A percentile compares a stretch with the other conserved stretches of the same genome.
These are phyloP conservation scores for Pocillopora verrucosa DNA, from an alignment of 64 coral and sea anemone species.

Conservation along the genomic window DNA sequence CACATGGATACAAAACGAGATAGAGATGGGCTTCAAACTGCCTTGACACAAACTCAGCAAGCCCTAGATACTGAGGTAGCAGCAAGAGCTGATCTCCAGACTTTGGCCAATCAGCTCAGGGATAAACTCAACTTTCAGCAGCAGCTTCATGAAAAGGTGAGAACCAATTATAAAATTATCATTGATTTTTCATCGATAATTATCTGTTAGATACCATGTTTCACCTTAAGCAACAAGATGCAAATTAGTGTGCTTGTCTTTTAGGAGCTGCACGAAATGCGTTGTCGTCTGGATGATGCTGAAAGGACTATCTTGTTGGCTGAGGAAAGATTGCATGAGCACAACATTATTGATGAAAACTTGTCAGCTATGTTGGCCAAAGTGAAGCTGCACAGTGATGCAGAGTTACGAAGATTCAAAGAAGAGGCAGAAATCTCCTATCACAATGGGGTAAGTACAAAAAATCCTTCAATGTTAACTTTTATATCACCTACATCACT, in stretches of 20 bases:
- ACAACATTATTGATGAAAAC: slow-evolving; percentile 99
- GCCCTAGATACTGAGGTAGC: slow-evolving; percentile 83
- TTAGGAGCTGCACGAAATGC: slow-evolving; percentile 90
- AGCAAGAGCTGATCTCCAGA: slow-evolving; percentile 76
- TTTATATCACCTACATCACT: too few relatives aligned
- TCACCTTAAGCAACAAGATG: not conserved
- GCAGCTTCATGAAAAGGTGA: slow-evolving; percentile 93
- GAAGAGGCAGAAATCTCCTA: slow-evolving; percentile 95
- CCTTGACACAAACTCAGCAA: slow-evolving; percentile 94
- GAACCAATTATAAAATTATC: too few relatives aligned
- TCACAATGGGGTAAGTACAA: slow-evolving; percentile 76
- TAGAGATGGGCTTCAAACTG: slow-evolving; percentile 63
- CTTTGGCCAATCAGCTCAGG: slow-evolving; percentile 77
- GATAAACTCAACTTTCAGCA: slow-evolving; percentile 90
- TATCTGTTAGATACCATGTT: too few relatives aligned
- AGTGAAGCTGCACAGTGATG: slow-evolving; percentile 85
- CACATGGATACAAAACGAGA: slow-evolving; percentile 94
- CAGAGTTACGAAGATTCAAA: slow-evolving; percentile 87
- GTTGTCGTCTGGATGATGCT: slow-evolving; percentile 80
- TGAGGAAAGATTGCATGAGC: slow-evolving; percentile 93
- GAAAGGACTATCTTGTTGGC: slow-evolving; percentile 79
- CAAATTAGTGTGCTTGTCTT: not conserved
- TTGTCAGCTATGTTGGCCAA: slow-evolving; percentile 93
- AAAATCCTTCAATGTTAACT: too few relatives aligned
- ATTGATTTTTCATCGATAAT: too few relatives aligned